Evolutionary conservation across 1,140 invertebrate genomes (phyloP).

Genomic region (Caerostris darwini): DNA sequence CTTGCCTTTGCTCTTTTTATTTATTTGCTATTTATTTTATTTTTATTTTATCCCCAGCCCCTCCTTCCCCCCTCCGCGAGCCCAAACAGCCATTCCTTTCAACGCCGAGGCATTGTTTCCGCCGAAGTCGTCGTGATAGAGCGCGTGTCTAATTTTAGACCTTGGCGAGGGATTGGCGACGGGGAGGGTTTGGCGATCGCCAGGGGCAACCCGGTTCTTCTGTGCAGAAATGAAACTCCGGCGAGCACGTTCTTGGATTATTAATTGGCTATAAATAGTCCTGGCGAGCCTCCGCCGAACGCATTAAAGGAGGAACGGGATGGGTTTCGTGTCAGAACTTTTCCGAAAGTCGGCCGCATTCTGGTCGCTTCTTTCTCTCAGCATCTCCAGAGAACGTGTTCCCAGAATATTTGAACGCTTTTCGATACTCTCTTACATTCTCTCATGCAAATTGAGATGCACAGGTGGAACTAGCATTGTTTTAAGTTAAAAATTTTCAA

Average conservation of each 20-base stretch:
- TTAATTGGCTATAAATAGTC: slow-evolving; percentile 73
- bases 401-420: background rate
- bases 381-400: background rate
- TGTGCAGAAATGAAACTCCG: slow-evolving; percentile 48
- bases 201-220: background rate
- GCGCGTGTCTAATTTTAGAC: slow-evolving; percentile 28
- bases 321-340: slow-evolving; percentile 23
- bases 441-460: too few species aligned
- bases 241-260: slow-evolving; percentile 61
- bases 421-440: too few species aligned
- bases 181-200: background rate
- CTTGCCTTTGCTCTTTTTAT: too few species aligned
- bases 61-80: too few species aligned
- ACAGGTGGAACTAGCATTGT: too few species aligned
- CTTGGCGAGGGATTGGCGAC: background rate
- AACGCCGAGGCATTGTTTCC: slow-evolving; percentile 9
- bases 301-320: slow-evolving; percentile 18
- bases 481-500: too few species aligned
- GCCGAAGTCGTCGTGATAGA: slow-evolving; percentile 12
- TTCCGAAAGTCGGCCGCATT: background rate
- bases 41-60: too few species aligned
- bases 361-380: background rate
- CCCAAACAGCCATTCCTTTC: background rate
- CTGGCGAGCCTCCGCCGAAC: slow-evolving; percentile 19
- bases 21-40: too few species aligned